Percentiles rank a stretch among this genome's conserved stretches.
phyloP scores from a whole-genome alignment of 2,888 invertebrate genomes.

The Thysanoteuthis rhombus region DNA sequence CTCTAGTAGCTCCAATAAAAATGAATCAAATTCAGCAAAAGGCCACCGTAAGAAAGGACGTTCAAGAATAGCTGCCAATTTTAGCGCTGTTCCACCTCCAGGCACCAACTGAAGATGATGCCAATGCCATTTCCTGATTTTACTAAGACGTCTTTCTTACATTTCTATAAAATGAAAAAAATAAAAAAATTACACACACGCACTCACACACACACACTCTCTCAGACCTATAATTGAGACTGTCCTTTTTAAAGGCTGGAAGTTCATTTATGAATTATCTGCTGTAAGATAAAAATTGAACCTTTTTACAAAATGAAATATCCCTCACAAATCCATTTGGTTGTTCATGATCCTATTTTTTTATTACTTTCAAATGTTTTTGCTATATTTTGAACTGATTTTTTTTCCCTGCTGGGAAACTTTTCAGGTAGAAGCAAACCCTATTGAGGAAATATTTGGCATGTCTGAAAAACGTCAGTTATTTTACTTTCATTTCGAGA shows the following conservation, averaged over 20 bases:
- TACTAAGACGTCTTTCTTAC: neutral
- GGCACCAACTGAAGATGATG: neutral
- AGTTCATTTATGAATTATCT: neutral
- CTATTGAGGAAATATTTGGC: too few species aligned
- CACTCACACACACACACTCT: neutral
- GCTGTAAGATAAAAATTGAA: neutral
- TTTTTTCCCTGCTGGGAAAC: too few species aligned
- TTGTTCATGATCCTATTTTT: slow-evolving; percentile 12
- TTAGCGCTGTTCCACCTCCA: slow-evolving; percentile 35
- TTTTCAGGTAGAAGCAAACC: too few species aligned
- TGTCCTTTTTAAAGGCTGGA: neutral
- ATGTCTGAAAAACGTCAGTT: too few species aligned
- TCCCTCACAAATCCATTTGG: neutral
- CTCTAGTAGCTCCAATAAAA: neutral
- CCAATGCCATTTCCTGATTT: neutral
- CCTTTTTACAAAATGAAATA: neutral
- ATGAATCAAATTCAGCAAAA: neutral
- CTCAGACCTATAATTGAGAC: neutral
- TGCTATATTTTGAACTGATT: neutral
- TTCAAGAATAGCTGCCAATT: slow-evolving; percentile 45
- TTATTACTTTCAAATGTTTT: neutral
- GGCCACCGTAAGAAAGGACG: slow-evolving; percentile 37
- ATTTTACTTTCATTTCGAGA: too few species aligned
- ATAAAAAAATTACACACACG: neutral
- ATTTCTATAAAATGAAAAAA: neutral